Conservation (phyloP, 2,888 invertebrate genomes). For the Ellobium chinense region DNA sequence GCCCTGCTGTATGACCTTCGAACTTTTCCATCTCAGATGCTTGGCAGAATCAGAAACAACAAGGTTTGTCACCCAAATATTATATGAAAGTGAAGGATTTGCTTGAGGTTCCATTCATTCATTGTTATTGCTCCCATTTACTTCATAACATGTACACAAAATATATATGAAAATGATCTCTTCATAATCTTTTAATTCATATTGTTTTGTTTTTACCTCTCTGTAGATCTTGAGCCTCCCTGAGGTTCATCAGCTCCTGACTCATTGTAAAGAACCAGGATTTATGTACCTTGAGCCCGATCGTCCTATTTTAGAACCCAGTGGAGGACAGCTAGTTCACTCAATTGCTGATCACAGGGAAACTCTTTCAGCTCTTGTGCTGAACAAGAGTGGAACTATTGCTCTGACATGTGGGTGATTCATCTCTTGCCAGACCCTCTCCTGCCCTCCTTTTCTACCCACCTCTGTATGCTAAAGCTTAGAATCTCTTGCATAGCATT, state of each 20-base stretch:
- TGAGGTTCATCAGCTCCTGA: not conserved
- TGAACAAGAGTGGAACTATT: slow-evolving; percentile 60
- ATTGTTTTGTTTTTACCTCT: too few relatives aligned
- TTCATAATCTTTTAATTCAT: not conserved
- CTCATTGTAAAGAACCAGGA: not conserved
- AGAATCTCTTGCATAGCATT: too few relatives aligned
- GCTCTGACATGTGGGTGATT: slow-evolving; percentile 59
- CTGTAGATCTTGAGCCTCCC: not conserved
- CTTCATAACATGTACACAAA: too few relatives aligned
- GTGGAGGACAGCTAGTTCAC: slow-evolving; percentile 68
- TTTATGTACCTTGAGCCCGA: slow-evolving; percentile 59
- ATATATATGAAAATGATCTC: too few relatives aligned
- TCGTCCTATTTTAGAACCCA: slow-evolving; percentile 57
- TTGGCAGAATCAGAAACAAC: slow-evolving; percentile 53
- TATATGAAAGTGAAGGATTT: too few relatives aligned
- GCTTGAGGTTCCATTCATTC: too few relatives aligned
- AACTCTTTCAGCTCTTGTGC: slow-evolving; percentile 59
- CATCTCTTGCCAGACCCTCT: too few relatives aligned
- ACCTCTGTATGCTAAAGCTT: too few relatives aligned
- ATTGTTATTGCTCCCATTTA: too few relatives aligned
- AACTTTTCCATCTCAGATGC: slow-evolving; percentile 55
- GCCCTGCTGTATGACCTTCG: slow-evolving; percentile 56
- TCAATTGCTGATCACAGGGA: slow-evolving; percentile 65
- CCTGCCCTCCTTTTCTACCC: too few relatives aligned
- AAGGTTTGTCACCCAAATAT: slow-evolving; percentile 48